phyloP scores from a whole-genome alignment of 2,113 vertebrate species.

The Mormyrus iriodes region DNA sequence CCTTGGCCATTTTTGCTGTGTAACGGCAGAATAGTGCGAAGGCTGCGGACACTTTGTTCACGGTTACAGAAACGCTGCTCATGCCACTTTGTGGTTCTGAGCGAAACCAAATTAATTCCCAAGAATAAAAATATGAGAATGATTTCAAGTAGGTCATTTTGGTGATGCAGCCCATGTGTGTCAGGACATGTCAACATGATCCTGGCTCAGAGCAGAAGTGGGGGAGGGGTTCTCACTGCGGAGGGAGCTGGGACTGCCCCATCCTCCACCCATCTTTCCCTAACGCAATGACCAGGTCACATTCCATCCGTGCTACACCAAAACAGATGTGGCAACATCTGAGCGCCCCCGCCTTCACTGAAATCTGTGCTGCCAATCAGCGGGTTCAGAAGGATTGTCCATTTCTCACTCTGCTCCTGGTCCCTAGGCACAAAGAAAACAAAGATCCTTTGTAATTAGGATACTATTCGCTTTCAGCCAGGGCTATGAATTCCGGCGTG shows the following conservation, averaged over 20 bases:
- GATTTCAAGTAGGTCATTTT: neutral
- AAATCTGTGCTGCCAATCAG: slow-evolving; percentile 12
- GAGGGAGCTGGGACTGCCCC: neutral
- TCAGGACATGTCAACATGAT: neutral
- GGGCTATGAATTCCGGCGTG: slow-evolving; percentile 1
- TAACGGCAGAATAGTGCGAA: neutral
- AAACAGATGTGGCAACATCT: slow-evolving; percentile 10
- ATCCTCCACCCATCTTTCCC: neutral
- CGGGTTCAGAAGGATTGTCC: neutral
- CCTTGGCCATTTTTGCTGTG: neutral
- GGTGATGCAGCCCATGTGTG: neutral
- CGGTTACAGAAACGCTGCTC: neutral
- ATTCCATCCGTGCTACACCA: neutral
- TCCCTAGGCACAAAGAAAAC: slow-evolving; percentile 13
- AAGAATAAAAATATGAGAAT: neutral
- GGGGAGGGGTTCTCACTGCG: neutral
- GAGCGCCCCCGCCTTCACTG: neutral
- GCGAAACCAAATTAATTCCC: neutral
- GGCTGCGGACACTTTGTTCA: neutral
- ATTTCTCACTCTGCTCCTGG: neutral
- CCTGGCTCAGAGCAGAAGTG: neutral
- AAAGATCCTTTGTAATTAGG: slow-evolving; percentile 28
- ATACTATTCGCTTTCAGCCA: slow-evolving; percentile 18
- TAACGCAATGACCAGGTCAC: neutral
- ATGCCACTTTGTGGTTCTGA: neutral